A percentile compares a stretch with the other conserved stretches of the same genome.
phyloP scores from a whole-genome alignment of 2,888 invertebrate genomes.

The Odontocerum albicorne region DNA sequence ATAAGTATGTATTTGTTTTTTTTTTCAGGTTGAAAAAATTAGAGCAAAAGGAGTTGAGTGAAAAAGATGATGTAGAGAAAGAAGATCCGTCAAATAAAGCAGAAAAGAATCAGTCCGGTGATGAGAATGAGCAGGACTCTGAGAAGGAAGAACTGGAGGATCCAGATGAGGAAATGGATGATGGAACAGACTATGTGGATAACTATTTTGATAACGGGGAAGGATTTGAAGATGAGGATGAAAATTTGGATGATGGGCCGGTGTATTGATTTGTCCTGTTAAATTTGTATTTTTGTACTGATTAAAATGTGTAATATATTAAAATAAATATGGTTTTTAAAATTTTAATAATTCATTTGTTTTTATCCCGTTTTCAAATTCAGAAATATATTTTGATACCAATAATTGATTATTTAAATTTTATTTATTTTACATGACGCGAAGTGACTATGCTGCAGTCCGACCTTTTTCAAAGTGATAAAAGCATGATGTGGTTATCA shows the following conservation, averaged over 20 bases:
- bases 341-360: too few relatives aligned
- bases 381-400: too few relatives aligned
- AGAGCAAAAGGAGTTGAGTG: constrained; percentile 63
- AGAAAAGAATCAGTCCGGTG: constrained; percentile 50
- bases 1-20: too few relatives aligned
- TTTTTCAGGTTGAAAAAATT: constrained; percentile 61
- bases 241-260: constrained; percentile 82
- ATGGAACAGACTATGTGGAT: constrained; percentile 85
- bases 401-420: too few relatives aligned
- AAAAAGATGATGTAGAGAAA: constrained; percentile 45
- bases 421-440: too few relatives aligned
- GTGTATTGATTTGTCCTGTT: constrained; percentile 58
- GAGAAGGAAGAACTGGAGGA: constrained; percentile 68
- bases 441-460: too few relatives aligned
- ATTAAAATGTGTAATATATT: too few relatives aligned
- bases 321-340: too few relatives aligned
- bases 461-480: too few relatives aligned
- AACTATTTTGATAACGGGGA: constrained; percentile 90
- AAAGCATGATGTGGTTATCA: too few relatives aligned
- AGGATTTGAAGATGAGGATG: constrained; percentile 84
- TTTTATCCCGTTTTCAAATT: too few relatives aligned
- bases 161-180: constrained; percentile 81
- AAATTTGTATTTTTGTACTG: too few relatives aligned
- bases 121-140: constrained; percentile 56
- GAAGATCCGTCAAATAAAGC: constrained; percentile 53